These are phyloP conservation scores for Sebastolobus altivelis DNA, from an alignment of 2,797 vertebrate species.

Conservation along the genomic window DNA sequence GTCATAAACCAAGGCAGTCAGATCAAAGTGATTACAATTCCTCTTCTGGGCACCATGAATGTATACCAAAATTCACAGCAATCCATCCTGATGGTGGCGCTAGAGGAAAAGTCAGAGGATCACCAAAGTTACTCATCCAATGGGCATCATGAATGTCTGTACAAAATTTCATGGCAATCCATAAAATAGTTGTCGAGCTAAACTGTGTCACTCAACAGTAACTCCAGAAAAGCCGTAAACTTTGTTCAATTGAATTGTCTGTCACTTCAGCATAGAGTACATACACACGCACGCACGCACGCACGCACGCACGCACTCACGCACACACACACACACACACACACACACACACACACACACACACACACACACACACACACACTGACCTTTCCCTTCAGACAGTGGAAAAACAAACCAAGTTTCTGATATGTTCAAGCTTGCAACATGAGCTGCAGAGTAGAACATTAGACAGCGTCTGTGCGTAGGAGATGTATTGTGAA, in stretches of 20 bases:
- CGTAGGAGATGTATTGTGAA: slow-evolving; percentile 8
- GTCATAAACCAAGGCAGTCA: background rate
- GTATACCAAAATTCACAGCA: too few relatives aligned
- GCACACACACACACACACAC: background rate
- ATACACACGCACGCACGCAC: background rate
- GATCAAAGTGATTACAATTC: background rate
- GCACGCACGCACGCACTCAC: background rate
- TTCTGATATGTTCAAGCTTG: slow-evolving; percentile 29
- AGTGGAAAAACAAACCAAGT: background rate
- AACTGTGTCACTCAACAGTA: background rate
- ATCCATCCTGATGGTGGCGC: too few relatives aligned
- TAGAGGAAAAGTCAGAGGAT: background rate
- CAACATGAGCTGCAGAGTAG: slow-evolving; percentile 15
- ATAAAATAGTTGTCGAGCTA: background rate
- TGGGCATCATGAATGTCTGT: background rate
- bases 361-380: slow-evolving; percentile 1
- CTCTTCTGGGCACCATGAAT: too few relatives aligned
- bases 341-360: background rate
- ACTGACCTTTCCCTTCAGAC: slow-evolving; percentile 39
- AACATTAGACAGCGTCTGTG: background rate
- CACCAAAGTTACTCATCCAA: background rate
- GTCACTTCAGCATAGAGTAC: background rate
- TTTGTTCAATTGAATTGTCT: background rate
- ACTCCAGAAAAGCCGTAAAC: background rate
- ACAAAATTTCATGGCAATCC: background rate